A percentile compares a stretch with the other conserved stretches of the same genome.
These are phyloP conservation scores for Himalopsyche tibetana DNA, from an alignment of 2,888 invertebrate species.

Conservation along the genomic window DNA sequence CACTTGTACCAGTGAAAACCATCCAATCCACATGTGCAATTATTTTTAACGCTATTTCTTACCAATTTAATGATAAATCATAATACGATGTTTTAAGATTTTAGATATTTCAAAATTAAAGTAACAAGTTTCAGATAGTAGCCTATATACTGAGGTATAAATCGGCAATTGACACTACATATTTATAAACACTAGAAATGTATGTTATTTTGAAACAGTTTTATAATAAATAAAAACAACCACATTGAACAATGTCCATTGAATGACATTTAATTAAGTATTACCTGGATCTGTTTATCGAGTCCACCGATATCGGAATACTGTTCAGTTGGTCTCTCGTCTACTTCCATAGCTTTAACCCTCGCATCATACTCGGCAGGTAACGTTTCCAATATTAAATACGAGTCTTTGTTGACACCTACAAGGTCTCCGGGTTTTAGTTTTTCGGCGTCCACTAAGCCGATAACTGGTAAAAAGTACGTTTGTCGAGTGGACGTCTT, in stretches of 20 bases:
- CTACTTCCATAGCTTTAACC: slow-evolving; percentile 99
- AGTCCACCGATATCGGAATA: slow-evolving; percentile 99
- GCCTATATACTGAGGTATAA: no score
- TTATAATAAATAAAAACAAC: neutral
- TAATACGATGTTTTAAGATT: no score
- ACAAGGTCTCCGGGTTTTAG: slow-evolving; percentile 97
- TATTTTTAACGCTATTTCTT: no score
- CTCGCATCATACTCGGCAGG: slow-evolving; percentile 98
- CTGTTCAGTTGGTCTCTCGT: slow-evolving; percentile 99
- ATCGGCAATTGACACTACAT: no score
- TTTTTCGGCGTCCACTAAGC: slow-evolving; percentile 97
- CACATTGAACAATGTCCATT: slow-evolving; percentile 16
- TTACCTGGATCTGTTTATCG: slow-evolving; percentile 95
- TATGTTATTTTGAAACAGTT: no score
- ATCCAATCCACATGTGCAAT: no score
- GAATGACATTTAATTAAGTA: neutral
- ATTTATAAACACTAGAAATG: no score
- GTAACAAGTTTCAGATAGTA: no score
- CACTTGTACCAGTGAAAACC: no score
- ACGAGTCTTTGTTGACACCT: slow-evolving; percentile 97
- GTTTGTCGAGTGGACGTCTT: slow-evolving; percentile 99
- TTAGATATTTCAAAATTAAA: no score
- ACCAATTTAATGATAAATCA: no score
- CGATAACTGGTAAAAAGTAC: slow-evolving; percentile 99
- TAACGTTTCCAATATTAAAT: slow-evolving; percentile 96